These are phyloP conservation scores for Temnothorax ravouxi DNA, from an alignment of 2,888 invertebrate genomes.

Conservation along the genomic window DNA sequence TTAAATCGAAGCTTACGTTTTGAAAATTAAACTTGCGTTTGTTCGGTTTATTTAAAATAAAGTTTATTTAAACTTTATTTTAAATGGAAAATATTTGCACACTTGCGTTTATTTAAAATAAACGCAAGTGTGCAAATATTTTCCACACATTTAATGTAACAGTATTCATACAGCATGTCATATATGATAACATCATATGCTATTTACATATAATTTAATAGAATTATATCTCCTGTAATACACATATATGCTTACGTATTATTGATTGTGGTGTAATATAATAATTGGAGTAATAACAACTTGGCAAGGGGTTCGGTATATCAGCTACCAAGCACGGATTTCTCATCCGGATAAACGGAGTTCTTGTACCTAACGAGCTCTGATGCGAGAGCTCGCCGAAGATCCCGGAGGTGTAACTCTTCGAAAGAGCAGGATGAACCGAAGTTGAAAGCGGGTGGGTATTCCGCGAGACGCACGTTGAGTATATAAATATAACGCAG, in stretches of 20 bases:
- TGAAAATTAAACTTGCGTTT: not conserved
- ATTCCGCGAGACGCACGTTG: constrained; percentile 38
- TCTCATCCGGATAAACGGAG: constrained; percentile 15
- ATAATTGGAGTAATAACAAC: constrained; percentile 2
- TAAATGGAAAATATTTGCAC: too few species aligned
- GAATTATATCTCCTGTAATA: not conserved
- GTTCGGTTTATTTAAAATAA: not conserved
- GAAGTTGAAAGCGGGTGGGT: constrained; percentile 47
- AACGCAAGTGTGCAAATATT: constrained; percentile 1
- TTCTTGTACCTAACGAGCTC: constrained; percentile 8
- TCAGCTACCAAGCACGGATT: not conserved
- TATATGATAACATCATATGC: not conserved
- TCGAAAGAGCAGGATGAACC: not conserved
- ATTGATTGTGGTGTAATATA: not conserved
- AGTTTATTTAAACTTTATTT: too few species aligned
- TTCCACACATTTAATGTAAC: not conserved
- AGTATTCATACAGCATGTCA: not conserved
- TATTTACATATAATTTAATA: not conserved
- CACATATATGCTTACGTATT: not conserved
- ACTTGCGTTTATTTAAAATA: not conserved
- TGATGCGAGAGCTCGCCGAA: constrained; percentile 9
- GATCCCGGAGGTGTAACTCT: constrained; percentile 26
- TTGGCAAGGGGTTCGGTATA: not conserved
- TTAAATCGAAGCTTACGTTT: not conserved
- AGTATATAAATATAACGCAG: constrained; percentile 60